These are phyloP conservation scores for Pseudocheirus occidentalis DNA, from an alignment of 2,797 vertebrate genomes.

Conservation along the genomic window DNA sequence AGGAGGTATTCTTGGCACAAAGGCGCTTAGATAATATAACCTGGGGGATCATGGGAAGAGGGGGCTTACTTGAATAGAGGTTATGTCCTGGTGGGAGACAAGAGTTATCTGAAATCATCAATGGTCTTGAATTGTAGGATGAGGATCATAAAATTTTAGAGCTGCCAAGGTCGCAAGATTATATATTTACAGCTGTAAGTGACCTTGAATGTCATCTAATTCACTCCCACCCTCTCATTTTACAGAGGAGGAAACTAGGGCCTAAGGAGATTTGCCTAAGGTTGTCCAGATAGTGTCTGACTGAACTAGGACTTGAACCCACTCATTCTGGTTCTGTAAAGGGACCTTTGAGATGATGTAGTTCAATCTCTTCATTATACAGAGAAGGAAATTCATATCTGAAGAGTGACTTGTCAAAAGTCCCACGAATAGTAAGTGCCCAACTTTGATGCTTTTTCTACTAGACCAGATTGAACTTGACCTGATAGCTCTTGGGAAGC, in stretches of 20 bases:
- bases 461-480: not conserved
- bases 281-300: not conserved
- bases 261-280: not conserved
- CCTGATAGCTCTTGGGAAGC: not conserved
- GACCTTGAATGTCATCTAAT: not conserved
- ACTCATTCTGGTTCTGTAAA: not conserved
- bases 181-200: not conserved
- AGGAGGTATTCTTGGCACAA: not conserved
- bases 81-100: not conserved
- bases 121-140: not conserved
- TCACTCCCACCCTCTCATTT: not conserved
- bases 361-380: not conserved
- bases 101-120: not conserved
- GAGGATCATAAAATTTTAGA: not conserved
- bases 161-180: not conserved
- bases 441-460: not conserved
- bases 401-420: not conserved
- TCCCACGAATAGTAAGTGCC: not conserved
- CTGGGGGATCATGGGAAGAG: not conserved
- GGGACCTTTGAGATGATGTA: not conserved
- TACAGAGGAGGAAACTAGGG: not conserved
- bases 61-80: not conserved
- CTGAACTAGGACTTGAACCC: not conserved
- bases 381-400: not conserved
- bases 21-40: too few relatives aligned